These are phyloP conservation scores for Cardiocondyla obscurior DNA, from an alignment of 1,140 invertebrate genomes.

Conservation along the genomic window DNA sequence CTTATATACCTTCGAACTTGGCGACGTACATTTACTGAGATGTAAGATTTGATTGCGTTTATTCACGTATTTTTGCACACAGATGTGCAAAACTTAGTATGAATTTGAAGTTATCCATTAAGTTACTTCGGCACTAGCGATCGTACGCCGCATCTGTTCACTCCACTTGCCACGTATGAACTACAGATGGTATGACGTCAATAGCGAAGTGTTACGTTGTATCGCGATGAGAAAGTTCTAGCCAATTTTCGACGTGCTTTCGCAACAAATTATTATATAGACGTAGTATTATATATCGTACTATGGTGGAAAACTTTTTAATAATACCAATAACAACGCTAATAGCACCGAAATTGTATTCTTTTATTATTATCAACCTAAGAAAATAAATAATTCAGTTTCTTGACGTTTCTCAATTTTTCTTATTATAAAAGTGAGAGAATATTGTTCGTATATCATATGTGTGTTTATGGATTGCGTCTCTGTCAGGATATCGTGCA, in stretches of 20 bases:
- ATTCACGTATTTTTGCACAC: conserved; percentile 36
- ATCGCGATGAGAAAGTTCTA: conserved; percentile 13
- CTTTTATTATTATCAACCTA: neutral
- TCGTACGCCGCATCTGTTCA: conserved; percentile 8
- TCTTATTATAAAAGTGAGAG: neutral
- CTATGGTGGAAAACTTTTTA: neutral
- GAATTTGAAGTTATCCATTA: conserved; percentile 34
- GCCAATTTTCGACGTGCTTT: conserved; percentile 8
- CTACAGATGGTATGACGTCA: conserved; percentile 28
- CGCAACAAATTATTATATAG: neutral
- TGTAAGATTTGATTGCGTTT: conserved; percentile 42
- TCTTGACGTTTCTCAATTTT: neutral
- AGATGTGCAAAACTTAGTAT: neutral
- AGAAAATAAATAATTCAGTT: neutral
- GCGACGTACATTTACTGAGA: conserved; percentile 6
- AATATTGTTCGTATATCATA: neutral
- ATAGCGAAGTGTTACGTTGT: conserved; percentile 7
- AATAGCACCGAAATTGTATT: neutral
- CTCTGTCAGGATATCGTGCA: conserved; percentile 27
- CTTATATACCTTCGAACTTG: conserved; percentile 25
- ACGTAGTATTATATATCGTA: neutral
- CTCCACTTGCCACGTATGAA: neutral
- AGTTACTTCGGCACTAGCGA: neutral
- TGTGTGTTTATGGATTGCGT: conserved; percentile 2
- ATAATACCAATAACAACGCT: neutral